These are phyloP conservation scores for Neogale vison DNA, from an alignment of 2,113 vertebrate genomes.

Conservation along the genomic window DNA sequence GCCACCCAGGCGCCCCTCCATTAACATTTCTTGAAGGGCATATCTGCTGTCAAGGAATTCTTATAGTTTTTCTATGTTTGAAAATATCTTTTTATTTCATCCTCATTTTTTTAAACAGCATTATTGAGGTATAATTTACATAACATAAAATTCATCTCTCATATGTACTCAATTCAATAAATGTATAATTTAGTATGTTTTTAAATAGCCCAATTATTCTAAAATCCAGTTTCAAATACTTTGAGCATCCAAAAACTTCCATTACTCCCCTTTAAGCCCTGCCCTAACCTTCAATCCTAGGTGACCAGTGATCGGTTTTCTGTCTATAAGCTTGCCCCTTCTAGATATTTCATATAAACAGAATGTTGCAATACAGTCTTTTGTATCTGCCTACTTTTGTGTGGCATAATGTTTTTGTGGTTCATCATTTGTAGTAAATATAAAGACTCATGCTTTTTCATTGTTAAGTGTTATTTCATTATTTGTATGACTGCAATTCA, in stretches of 20 bases:
- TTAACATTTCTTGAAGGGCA: not conserved
- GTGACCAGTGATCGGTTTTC: not conserved
- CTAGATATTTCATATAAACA: not conserved
- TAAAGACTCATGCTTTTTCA: not conserved
- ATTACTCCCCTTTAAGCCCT: not conserved
- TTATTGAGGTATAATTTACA: not conserved
- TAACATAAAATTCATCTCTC: not conserved
- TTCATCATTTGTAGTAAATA: not conserved
- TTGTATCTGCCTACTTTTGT: not conserved
- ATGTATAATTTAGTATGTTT: not conserved
- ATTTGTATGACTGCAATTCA: not conserved
- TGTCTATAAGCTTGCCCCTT: not conserved
- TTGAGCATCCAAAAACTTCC: not conserved
- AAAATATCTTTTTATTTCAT: not conserved
- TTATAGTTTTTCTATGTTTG: not conserved
- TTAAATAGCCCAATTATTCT: not conserved
- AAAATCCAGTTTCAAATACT: not conserved
- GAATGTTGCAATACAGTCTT: not conserved
- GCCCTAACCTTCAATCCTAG: not conserved
- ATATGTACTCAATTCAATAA: not conserved
- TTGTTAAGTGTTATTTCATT: not conserved
- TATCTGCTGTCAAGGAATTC: not conserved
- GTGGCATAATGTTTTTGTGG: not conserved
- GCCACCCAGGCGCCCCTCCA: too few species aligned
- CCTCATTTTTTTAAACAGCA: not conserved